Evolutionary conservation across 2,113 vertebrate species (phyloP).

Genomic region (Pagrus major): DNA sequence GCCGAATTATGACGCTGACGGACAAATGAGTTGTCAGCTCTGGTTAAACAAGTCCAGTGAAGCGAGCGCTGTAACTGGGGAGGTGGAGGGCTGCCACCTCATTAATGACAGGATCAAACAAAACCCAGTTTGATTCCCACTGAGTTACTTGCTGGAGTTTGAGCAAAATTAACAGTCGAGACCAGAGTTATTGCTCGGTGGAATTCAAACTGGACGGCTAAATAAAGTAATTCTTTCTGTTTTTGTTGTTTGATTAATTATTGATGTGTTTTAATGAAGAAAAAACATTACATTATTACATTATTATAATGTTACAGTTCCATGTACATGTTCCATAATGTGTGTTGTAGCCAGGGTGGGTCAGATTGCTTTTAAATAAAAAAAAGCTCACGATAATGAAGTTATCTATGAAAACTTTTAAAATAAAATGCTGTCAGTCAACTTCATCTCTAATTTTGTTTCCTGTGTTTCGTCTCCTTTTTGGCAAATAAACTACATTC

Average conservation of each 20-base stretch:
- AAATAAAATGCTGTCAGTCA: no score
- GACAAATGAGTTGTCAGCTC: conserved; percentile 49
- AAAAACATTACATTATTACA: no score
- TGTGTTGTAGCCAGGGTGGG: background rate
- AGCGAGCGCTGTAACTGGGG: conserved; percentile 38
- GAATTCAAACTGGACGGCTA: conserved; percentile 18
- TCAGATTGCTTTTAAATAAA: no score
- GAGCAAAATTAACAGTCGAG: conserved; percentile 52
- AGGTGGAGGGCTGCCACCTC: conserved; percentile 61
- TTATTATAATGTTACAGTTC: no score
- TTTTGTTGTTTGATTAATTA: conserved; percentile 27
- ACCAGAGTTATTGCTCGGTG: conserved; percentile 14
- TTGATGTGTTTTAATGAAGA: background rate
- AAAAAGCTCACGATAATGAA: no score
- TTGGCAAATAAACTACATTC: no score
- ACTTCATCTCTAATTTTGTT: no score
- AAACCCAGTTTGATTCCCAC: conserved; percentile 49
- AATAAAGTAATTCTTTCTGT: conserved; percentile 16
- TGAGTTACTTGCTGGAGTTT: conserved; percentile 48
- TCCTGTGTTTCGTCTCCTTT: no score
- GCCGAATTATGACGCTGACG: conserved; percentile 43
- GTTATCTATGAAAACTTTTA: no score
- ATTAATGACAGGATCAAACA: conserved; percentile 66
- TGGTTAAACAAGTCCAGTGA: conserved; percentile 54
- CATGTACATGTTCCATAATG: background rate